Percentiles rank a stretch among this genome's conserved stretches.
Evolutionary conservation across 2,888 invertebrate genomes (phyloP).

Genomic region (Acronicta leporina): DNA sequence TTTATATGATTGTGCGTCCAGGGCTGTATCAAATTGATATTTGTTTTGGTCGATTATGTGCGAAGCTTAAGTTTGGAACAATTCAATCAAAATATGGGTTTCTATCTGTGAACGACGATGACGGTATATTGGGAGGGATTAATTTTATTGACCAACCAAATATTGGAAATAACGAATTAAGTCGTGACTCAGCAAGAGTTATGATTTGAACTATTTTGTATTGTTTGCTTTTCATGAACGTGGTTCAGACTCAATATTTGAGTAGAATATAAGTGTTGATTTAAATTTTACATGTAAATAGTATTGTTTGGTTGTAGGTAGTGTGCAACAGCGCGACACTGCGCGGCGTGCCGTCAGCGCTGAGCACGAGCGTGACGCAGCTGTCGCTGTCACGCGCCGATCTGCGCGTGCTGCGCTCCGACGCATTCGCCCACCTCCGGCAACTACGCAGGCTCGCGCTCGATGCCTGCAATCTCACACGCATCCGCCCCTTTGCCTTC

Average conservation of each 20-base stretch:
- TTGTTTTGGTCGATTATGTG: constrained; percentile 78
- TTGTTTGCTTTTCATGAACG: constrained; percentile 48
- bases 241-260: constrained; percentile 48
- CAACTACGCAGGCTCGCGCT: constrained; percentile 94
- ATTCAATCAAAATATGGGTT: constrained; percentile 82
- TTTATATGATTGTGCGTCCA: constrained; percentile 55
- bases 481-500: constrained; percentile 95
- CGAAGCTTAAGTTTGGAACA: constrained; percentile 81
- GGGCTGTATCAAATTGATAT: constrained; percentile 76
- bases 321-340: constrained; percentile 96
- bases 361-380: constrained; percentile 94
- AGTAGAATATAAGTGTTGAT: constrained; percentile 50
- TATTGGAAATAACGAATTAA: constrained; percentile 69
- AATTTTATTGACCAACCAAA: constrained; percentile 81
- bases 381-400: constrained; percentile 95
- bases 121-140: constrained; percentile 78
- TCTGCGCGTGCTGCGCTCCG: constrained; percentile 94
- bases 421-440: constrained; percentile 95
- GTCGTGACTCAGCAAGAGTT: constrained; percentile 67
- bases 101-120: constrained; percentile 66
- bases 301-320: constrained; percentile 89
- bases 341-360: constrained; percentile 93
- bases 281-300: constrained; percentile 31
- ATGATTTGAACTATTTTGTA: constrained; percentile 60
- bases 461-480: constrained; percentile 95